Evolutionary conservation across 1,140 invertebrate species (phyloP).

Genomic region (Caenorhabditis latens): DNA sequence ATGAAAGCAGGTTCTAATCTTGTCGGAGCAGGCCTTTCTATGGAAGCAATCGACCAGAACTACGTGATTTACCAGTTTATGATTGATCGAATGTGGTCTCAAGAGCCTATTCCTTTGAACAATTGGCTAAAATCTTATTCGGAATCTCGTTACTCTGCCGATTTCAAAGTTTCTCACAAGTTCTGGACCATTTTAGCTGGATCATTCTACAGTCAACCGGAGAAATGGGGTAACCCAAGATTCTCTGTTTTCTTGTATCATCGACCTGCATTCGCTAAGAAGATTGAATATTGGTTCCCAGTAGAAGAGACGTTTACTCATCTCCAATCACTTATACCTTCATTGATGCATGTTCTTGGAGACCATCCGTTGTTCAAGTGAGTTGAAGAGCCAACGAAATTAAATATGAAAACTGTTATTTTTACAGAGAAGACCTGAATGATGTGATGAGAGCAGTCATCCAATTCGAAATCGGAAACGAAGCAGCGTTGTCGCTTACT

Average conservation of each 20-base stretch:
- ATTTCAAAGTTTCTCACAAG: not conserved
- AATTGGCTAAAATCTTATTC: constrained; percentile 53
- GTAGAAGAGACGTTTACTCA: constrained; percentile 18
- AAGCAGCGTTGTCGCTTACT: not conserved
- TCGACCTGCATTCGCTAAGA: constrained; percentile 18
- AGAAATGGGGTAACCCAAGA: constrained; percentile 21
- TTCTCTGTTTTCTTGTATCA: constrained; percentile 42
- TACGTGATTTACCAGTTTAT: constrained; percentile 63
- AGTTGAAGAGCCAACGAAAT: not conserved
- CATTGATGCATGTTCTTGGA: not conserved
- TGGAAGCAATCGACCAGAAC: constrained; percentile 65
- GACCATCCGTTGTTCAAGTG: constrained; percentile 58
- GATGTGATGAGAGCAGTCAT: constrained; percentile 49
- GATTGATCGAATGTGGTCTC: constrained; percentile 61
- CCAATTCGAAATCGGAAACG: constrained; percentile 57
- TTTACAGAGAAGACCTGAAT: constrained; percentile 55
- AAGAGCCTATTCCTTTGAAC: constrained; percentile 6
- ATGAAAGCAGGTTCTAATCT: constrained; percentile 29
- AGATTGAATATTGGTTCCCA: constrained; percentile 64
- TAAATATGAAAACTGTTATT: not conserved
- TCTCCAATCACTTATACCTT: not conserved
- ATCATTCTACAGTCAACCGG: constrained; percentile 57
- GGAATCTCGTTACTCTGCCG: constrained; percentile 35
- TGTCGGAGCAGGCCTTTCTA: constrained; percentile 59
- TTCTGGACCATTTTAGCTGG: constrained; percentile 46